Evolutionary conservation across 2,888 invertebrate genomes (phyloP), one percentile per base, ranked within the genome.

Genomic region (Pinctada fucata): DNA sequence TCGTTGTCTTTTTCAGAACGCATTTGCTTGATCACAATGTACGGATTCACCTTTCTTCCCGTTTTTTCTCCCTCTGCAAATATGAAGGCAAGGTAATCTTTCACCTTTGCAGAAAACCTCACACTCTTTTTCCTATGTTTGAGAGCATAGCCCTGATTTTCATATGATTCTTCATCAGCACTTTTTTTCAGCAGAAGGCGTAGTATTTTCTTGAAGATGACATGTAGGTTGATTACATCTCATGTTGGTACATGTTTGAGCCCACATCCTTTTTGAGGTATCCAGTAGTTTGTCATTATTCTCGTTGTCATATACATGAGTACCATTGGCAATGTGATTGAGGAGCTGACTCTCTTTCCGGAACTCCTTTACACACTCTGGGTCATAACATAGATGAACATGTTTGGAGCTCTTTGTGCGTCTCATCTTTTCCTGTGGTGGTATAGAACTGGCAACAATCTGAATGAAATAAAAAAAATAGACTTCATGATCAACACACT

Each of bases 391-490:
- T n/a, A 31, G 52, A 48, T 47, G 48, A 13, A 10, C 3, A n/a
- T 64, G 47, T 8, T 13, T 52, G 10, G 58, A 8, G 10, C 58
- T 52, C 10, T 52, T 52, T 10, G 5, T 52, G 58, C 10, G 10
- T 52, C 58, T 52, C 5, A 70, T 6, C 16, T 69, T 58, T 45
- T 16, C 13, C 8, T 68, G 67, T 69, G 75, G 70, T 47, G n/a
- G 16, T 70, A 13, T 63, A n/a, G 64, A 4, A n/a, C n/a, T 51
- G 63, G 63, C 47, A 48, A 69, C 66, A 3, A 69, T 49, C 69
- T 68, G 58, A 13, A n/a, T n/a, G n/a, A n/a, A n/a, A n/a, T n/a
- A n/a, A n/a, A n/a, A n/a, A n/a, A n/a, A n/a, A n/a, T n/a, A n/a
- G n/a, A n/a, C n/a, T n/a, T n/a, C n/a, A n/a, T n/a, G n/a, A n/a